Conservation (phyloP, 1,140 invertebrate genomes). For the Hypsibius dujardini region DNA sequence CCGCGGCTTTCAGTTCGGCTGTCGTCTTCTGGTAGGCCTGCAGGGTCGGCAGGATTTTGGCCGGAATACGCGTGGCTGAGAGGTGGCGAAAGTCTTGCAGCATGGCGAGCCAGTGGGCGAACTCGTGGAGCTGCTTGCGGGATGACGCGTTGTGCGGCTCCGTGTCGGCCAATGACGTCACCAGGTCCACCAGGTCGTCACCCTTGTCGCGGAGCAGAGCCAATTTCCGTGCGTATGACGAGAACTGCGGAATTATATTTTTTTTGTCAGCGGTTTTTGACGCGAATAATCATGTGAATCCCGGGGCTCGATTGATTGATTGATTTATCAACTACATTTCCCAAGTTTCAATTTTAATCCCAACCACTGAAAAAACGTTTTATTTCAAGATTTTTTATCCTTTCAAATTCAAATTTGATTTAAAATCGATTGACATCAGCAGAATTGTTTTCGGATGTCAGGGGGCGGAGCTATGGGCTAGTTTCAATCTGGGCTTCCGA, state of each 20-base stretch:
- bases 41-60: neutral
- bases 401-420: no score
- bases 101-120: slow-evolving; percentile 10
- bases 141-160: slow-evolving; percentile 2
- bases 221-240: neutral
- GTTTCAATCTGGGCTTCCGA: no score
- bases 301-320: no score
- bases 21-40: neutral
- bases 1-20: neutral
- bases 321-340: no score
- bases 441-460: no score
- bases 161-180: neutral
- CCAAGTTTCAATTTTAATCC: no score
- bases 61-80: neutral
- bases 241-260: neutral
- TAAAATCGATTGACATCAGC: no score
- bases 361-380: no score
- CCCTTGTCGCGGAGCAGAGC: slow-evolving; percentile 2
- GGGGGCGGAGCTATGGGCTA: no score
- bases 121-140: slow-evolving; percentile 5
- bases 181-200: slow-evolving; percentile 10
- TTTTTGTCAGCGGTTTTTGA: no score
- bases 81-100: slow-evolving; percentile 9
- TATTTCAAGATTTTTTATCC: no score
- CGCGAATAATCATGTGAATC: no score